Conservation (phyloP, 2,797 vertebrate genomes). For the Alfaro cultratus region DNA sequence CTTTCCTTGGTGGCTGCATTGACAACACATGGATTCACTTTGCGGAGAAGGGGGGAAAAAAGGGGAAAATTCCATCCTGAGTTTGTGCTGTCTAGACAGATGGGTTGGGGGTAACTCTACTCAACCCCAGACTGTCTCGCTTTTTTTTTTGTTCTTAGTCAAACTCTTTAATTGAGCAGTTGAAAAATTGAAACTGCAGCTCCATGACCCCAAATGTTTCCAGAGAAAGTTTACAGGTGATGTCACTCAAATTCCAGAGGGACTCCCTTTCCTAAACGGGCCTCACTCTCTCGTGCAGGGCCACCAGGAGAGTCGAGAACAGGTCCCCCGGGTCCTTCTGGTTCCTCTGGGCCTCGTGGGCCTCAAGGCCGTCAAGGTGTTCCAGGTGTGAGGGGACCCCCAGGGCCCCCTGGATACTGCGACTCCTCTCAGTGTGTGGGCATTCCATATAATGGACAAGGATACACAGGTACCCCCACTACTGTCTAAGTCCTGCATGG, state of each 20-base stretch:
- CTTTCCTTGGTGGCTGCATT: slow-evolving; percentile 82
- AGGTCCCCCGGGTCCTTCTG: slow-evolving; percentile 90
- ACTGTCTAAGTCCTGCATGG: slow-evolving; percentile 61
- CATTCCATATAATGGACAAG: slow-evolving; percentile 98
- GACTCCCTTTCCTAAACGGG: slow-evolving; percentile 13
- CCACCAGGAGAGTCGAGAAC: slow-evolving; percentile 93
- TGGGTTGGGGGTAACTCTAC: slow-evolving; percentile 63
- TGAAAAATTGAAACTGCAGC: slow-evolving; percentile 73
- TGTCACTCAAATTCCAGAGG: slow-evolving; percentile 57
- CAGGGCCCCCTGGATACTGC: slow-evolving; percentile 94
- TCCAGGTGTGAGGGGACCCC: slow-evolving; percentile 91
- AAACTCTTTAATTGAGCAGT: slow-evolving; percentile 78
- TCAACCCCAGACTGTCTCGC: slow-evolving; percentile 44
- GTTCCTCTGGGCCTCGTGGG: slow-evolving; percentile 91
- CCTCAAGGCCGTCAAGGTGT: slow-evolving; percentile 93
- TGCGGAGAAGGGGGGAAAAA: slow-evolving; percentile 56
- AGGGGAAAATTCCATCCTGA: slow-evolving; percentile 80
- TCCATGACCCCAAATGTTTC: slow-evolving; percentile 56
- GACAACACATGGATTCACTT: slow-evolving; percentile 83
- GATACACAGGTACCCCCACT: slow-evolving; percentile 91
- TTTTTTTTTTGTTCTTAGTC: slow-evolving; percentile 43
- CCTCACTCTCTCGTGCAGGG: slow-evolving; percentile 77
- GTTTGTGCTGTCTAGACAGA: slow-evolving; percentile 81
- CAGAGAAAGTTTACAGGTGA: slow-evolving; percentile 61
- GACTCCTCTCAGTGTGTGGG: slow-evolving; percentile 98